Conservation (phyloP, 2,797 vertebrate genomes). For the Centropyge bicolor region DNA sequence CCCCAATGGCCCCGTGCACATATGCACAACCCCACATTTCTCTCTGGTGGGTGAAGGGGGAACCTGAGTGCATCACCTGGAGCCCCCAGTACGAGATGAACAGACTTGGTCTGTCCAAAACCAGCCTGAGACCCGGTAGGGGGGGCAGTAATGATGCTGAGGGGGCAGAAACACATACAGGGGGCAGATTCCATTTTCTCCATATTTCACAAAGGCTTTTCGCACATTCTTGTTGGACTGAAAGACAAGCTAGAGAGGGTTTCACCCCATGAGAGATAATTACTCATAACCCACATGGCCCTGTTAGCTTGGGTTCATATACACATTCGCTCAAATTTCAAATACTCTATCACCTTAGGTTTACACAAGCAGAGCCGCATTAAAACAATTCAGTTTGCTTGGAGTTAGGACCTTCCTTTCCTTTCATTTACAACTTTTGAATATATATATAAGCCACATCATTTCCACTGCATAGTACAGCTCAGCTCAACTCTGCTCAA, state of each 20-base stretch:
- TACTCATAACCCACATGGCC: constrained; percentile 63
- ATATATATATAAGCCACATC: no score
- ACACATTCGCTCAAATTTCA: constrained; percentile 44
- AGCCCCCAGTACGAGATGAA: constrained; percentile 65
- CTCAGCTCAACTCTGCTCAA: no score
- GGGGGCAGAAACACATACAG: constrained; percentile 63
- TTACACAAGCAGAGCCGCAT: constrained; percentile 24
- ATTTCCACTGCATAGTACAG: no score
- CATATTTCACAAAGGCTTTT: constrained; percentile 61
- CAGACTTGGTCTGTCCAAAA: constrained; percentile 57
- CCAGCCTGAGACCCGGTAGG: constrained; percentile 62
- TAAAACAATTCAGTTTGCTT: constrained; percentile 25
- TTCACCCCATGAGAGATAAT: constrained; percentile 73
- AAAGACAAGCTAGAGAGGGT: constrained; percentile 45
- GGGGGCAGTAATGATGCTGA: constrained; percentile 70
- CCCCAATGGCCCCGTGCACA: constrained; percentile 68
- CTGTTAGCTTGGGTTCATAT: constrained; percentile 50
- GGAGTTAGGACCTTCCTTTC: background rate
- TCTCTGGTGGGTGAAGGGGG: constrained; percentile 61
- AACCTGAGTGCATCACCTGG: constrained; percentile 74
- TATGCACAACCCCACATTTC: constrained; percentile 50
- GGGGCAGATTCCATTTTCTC: constrained; percentile 70
- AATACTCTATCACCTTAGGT: constrained; percentile 19
- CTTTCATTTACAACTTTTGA: constrained; percentile 18
- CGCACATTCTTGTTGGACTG: constrained; percentile 49